These are phyloP conservation scores for Garra rufa DNA, from an alignment of 2,113 vertebrate species.

Conservation along the genomic window DNA sequence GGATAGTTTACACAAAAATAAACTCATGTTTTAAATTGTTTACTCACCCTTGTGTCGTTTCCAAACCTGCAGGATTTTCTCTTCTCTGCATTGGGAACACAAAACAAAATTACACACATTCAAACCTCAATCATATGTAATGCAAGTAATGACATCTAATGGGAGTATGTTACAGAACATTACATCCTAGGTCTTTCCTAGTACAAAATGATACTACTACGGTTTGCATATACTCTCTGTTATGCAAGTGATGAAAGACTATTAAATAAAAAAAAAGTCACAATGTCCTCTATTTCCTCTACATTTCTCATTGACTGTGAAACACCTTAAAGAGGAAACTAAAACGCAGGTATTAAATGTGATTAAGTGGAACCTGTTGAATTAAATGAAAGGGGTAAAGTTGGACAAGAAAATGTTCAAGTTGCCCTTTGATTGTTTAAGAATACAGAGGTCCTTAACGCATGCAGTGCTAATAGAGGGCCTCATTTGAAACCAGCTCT, in stretches of 20 bases:
- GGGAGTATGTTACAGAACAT: not conserved
- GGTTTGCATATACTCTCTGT: not conserved
- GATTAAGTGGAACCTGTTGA: not conserved
- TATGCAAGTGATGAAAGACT: not conserved
- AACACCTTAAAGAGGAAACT: too few relatives aligned
- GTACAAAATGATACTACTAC: not conserved
- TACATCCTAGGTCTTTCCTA: not conserved
- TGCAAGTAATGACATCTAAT: not conserved
- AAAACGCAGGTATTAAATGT: not conserved
- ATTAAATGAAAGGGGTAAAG: not conserved
- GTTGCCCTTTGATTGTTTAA: too few relatives aligned
- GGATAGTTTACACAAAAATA: not conserved
- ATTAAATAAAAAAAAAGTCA: too few relatives aligned
- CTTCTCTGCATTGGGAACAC: not conserved
- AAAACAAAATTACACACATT: not conserved
- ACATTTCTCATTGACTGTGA: too few relatives aligned
- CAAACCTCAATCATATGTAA: not conserved
- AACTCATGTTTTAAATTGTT: not conserved
- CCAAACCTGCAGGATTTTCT: not conserved
- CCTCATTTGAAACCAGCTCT: too few relatives aligned
- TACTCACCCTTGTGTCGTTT: not conserved
- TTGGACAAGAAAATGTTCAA: not conserved
- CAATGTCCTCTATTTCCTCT: too few relatives aligned
- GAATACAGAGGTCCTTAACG: not conserved
- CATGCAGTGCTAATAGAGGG: not conserved